Evolutionary conservation across 2,888 invertebrate genomes (phyloP).

Genomic region (Agapostemon virescens): DNA sequence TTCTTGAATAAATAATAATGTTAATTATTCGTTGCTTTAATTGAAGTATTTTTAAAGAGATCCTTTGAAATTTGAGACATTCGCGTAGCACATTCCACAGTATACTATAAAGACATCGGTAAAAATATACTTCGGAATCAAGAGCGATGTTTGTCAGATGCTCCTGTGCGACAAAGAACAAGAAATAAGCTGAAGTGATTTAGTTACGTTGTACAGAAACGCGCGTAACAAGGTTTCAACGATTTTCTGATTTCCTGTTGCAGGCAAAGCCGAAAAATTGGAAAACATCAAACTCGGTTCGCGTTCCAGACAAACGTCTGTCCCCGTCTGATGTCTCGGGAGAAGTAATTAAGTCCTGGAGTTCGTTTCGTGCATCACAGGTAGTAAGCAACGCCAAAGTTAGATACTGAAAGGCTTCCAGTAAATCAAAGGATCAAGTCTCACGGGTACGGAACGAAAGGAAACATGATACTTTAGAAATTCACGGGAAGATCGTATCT

Average conservation of each 20-base stretch:
- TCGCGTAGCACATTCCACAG: neutral
- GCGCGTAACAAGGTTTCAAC: neutral
- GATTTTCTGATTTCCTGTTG: neutral
- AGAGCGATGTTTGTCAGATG: neutral
- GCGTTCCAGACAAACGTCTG: constrained; percentile 18
- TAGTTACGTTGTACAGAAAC: neutral
- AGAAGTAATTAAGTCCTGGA: constrained; percentile 62
- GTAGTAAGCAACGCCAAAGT: constrained; percentile 45
- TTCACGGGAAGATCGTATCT: constrained; percentile 68
- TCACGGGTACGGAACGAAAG: constrained; percentile 61
- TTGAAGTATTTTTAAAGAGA: too few species aligned
- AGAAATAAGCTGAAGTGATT: neutral
- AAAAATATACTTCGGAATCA: neutral
- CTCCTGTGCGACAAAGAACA: neutral
- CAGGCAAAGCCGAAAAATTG: neutral
- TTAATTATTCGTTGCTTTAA: neutral
- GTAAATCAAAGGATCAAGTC: constrained; percentile 70
- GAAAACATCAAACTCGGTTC: neutral
- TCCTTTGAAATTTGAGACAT: neutral
- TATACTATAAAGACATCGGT: neutral
- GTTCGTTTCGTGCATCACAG: constrained; percentile 44
- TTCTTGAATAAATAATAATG: neutral
- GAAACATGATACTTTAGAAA: constrained; percentile 70
- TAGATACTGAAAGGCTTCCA: constrained; percentile 57
- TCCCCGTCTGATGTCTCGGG: constrained; percentile 26